A percentile compares a stretch with the other conserved stretches of the same genome.
Conservation (phyloP, 2,888 invertebrate species). For the Acronicta psi region DNA sequence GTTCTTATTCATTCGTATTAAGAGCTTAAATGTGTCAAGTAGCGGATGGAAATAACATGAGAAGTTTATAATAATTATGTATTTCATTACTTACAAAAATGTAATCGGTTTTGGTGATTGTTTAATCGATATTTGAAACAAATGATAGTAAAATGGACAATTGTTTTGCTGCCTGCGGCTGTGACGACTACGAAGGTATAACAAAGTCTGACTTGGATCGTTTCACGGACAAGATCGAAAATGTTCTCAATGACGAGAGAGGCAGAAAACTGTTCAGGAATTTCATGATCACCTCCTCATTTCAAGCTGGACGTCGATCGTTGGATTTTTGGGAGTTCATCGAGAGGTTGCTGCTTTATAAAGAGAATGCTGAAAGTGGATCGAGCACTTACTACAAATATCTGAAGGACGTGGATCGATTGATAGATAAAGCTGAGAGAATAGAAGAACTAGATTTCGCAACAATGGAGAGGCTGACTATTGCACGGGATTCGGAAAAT, state of each 20-base stretch:
- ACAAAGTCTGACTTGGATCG: conserved; percentile 85
- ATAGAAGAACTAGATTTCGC: conserved; percentile 83
- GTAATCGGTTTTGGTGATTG: conserved; percentile 32
- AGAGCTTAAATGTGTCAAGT: conserved; percentile 3
- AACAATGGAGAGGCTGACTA: conserved; percentile 77
- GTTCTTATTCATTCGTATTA: background rate
- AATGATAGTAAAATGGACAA: conserved; percentile 82
- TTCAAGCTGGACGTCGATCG: conserved; percentile 76
- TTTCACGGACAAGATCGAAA: conserved; percentile 86
- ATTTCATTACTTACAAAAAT: conserved; percentile 30
- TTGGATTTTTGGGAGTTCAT: conserved; percentile 82
- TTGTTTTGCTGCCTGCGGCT: conserved; percentile 85
- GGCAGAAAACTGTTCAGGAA: conserved; percentile 82
- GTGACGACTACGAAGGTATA: conserved; percentile 80
- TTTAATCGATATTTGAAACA: conserved; percentile 73
- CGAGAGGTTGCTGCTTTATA: conserved; percentile 75
- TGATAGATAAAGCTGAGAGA: conserved; percentile 79
- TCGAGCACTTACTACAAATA: conserved; percentile 69
- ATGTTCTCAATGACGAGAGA: conserved; percentile 83
- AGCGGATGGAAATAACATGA: background rate
- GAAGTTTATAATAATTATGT: conserved; percentile 20
- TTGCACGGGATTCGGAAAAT: conserved; percentile 74
- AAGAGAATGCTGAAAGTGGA: conserved; percentile 72
- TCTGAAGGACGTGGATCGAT: conserved; percentile 71
- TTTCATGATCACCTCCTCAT: conserved; percentile 82